Evolutionary conservation across 2,113 vertebrate genomes (phyloP), one percentile per base, ranked within the genome.

Genomic region (Eurypyga helias): DNA sequence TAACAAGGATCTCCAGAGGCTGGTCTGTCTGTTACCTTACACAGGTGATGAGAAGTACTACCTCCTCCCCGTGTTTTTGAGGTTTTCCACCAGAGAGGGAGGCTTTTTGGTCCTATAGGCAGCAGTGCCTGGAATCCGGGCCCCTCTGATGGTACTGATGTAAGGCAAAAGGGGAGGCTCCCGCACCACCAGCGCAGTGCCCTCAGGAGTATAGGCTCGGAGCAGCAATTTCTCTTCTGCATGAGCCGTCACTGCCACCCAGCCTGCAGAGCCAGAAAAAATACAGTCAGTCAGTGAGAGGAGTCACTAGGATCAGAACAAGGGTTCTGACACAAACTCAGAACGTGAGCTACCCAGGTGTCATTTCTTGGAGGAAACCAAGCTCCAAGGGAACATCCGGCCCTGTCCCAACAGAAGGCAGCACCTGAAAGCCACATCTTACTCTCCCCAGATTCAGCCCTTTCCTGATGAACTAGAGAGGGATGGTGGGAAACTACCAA

Each of bases 241-340:
- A 0, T 90, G 94, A 49, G 98, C 98, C 0, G 99, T 99, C 90
- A 99, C 98, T 11, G 99, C 98, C 89, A 99, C 98, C 99, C 99
- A 99, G 19, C 99, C 99, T 99, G 92, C 34, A 51, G 4, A 87
- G 52, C 18, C 90, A 84, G 2, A 64, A 9, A 92, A 23, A 83
- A 29, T 1, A 34, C 0, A 18, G 11, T 51, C 26, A 94, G 76
- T 61, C 31, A 73, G 31, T 2, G 18, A 88, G 16, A 38, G 5
- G 7, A 77, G 26, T 11, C 41, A 55, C 41, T 7, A 25, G 9
- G 10, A 77, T 11, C 28, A 52, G 41, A 89, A 46, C 0, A 2
- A 64, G 24, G 20, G 12, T 57, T 88, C 76, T 80, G 28, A 70
- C 10, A 25, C 28, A 46, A 83, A n/a, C 31, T 51, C 54, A 4